Evolutionary conservation across 2,113 vertebrate genomes (phyloP), one percentile per base, ranked within the genome.

Genomic region (Pedetes capensis): DNA sequence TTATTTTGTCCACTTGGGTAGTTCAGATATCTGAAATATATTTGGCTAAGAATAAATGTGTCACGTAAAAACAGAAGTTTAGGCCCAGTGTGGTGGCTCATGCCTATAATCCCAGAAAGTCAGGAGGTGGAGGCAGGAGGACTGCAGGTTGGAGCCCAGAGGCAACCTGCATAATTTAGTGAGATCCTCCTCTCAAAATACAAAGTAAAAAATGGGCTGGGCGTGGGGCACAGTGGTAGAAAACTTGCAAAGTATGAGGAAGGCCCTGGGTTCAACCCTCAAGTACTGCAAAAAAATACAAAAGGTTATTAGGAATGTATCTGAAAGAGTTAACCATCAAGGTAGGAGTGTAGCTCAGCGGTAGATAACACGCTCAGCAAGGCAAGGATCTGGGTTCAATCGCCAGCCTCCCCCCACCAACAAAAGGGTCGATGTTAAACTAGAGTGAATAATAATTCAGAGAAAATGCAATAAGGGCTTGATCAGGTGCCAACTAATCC

Each of bases 21-120:
- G 49, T 87, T 96, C 75, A 89, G 13, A 59, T 75, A 69, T 12
- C 34, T 42, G 63, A 78, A 78, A 89, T 55, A 47, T 63, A 72
- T 93, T 96, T 80, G 17, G 39, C 76, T 90, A 91, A 55, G 68
- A 86, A 80, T 59, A 90, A 63, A 84, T n/a, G n/a, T n/a, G n/a
- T n/a, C n/a, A n/a, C n/a, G n/a, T n/a, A n/a, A n/a, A n/a, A n/a
- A n/a, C n/a, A n/a, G n/a, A n/a, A n/a, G n/a, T n/a, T n/a, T n/a
- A n/a, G n/a, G n/a, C n/a, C n/a, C n/a, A n/a, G n/a, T n/a, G n/a
- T n/a, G n/a, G n/a, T n/a, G n/a, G n/a, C n/a, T n/a, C n/a, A n/a
- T n/a, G n/a, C n/a, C n/a, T n/a, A n/a, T n/a, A n/a, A n/a, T n/a
- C n/a, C n/a, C n/a, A n/a, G n/a, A n/a, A n/a, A n/a, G n/a, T n/a